Evolutionary conservation across 2,113 vertebrate species (phyloP).

Genomic region (Hypanus sabinus): DNA sequence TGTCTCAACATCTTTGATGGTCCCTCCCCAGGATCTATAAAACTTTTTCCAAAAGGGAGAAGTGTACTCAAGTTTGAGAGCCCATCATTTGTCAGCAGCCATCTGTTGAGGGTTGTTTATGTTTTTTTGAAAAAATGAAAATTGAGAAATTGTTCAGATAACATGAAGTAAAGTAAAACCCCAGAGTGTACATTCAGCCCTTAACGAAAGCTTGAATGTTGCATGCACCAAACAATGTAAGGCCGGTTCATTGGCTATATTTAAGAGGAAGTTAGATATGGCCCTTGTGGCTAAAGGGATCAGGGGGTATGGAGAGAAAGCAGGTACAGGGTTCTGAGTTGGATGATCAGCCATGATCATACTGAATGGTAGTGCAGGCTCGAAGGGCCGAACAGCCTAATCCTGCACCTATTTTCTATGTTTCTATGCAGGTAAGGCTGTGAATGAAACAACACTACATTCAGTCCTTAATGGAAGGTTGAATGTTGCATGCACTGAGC

Average conservation of each 20-base stretch:
- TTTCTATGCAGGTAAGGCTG: not conserved
- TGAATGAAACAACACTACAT: not conserved
- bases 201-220: not conserved
- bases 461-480: too few species aligned
- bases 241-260: too few species aligned
- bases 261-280: too few species aligned
- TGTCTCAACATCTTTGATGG: constrained; percentile 13
- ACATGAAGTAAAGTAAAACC: not conserved
- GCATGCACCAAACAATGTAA: not conserved
- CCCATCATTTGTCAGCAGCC: constrained; percentile 20
- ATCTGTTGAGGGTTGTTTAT: constrained; percentile 3
- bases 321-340: too few species aligned
- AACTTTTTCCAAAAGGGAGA: not conserved
- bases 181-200: not conserved
- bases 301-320: too few species aligned
- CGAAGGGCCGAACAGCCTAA: too few species aligned
- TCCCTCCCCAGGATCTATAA: constrained; percentile 18
- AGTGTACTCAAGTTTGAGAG: not conserved
- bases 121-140: not conserved
- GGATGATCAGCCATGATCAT: too few species aligned
- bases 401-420: too few species aligned
- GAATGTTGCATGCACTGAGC: too few species aligned
- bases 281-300: too few species aligned
- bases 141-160: not conserved
- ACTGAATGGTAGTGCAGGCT: too few species aligned